Conservation (phyloP, 35 echinoderm and acorn worm genomes). For the Ophioderma brevispina region DNA sequence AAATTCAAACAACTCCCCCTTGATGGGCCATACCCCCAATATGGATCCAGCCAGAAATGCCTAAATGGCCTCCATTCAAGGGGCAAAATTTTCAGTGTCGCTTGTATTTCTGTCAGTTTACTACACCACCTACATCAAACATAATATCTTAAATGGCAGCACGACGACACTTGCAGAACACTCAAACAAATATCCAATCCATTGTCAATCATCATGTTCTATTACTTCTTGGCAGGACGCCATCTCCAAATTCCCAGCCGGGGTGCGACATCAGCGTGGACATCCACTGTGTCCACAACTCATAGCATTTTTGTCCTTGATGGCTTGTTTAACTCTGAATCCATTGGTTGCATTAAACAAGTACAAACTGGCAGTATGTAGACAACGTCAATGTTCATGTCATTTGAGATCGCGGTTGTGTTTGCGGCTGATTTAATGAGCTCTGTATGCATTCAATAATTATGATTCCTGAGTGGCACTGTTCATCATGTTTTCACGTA, state of each 20-base stretch:
- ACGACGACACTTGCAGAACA: too few relatives aligned
- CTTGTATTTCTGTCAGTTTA: too few relatives aligned
- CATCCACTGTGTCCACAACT: background rate
- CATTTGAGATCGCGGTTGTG: background rate
- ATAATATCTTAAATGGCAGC: too few relatives aligned
- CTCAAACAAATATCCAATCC: too few relatives aligned
- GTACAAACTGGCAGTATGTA: background rate
- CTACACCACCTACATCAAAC: too few relatives aligned
- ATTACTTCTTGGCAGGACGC: background rate
- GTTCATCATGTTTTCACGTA: background rate
- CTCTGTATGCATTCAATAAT: background rate
- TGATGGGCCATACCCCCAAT: too few relatives aligned
- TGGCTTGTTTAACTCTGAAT: background rate
- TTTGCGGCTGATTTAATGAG: background rate
- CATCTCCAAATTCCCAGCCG: background rate
- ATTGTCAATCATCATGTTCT: too few relatives aligned
- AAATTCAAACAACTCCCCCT: too few relatives aligned
- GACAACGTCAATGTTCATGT: background rate
- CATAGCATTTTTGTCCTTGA: background rate
- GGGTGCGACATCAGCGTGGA: background rate
- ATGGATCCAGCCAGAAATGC: too few relatives aligned
- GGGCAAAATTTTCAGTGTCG: too few relatives aligned
- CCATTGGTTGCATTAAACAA: background rate
- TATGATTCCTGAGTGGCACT: background rate
- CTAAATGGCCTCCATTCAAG: too few relatives aligned